A percentile compares a stretch with the other conserved stretches of the same genome.
Evolutionary conservation across 2,113 vertebrate genomes (phyloP).

Genomic region (Falcunculus frontatus): DNA sequence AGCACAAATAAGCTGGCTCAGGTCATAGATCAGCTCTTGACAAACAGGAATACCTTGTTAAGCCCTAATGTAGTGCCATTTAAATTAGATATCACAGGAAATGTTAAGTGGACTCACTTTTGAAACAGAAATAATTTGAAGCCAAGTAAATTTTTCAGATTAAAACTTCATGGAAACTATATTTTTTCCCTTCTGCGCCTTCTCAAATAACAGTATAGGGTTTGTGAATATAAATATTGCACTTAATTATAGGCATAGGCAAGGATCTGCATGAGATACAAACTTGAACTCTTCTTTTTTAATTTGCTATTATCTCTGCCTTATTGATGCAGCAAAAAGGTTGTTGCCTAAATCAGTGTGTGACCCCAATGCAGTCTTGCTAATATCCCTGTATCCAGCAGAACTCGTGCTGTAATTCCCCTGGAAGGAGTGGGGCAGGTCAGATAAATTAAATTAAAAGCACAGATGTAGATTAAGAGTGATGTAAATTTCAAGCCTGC

Average conservation of each 20-base stretch:
- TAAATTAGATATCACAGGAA: background rate
- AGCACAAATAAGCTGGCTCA: background rate
- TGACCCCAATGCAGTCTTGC: background rate
- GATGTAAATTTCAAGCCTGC: constrained; percentile 56
- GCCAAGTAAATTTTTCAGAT: background rate
- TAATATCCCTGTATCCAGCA: constrained; percentile 42
- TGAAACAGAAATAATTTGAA: background rate
- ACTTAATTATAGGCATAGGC: background rate
- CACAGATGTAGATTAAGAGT: constrained; percentile 55
- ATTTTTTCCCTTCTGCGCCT: background rate
- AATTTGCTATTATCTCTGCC: background rate
- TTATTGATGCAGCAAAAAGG: constrained; percentile 25
- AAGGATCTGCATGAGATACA: background rate
- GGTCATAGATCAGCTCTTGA: background rate
- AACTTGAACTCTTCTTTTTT: background rate
- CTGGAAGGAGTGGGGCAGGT: constrained; percentile 34
- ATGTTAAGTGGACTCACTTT: background rate
- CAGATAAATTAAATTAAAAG: constrained; percentile 63
- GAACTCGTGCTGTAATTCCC: constrained; percentile 36
- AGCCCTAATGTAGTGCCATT: background rate
- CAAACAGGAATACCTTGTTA: background rate
- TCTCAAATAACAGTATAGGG: background rate
- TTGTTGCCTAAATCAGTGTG: background rate
- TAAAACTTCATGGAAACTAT: background rate
- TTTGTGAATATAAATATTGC: background rate